Conservation (phyloP, 2,888 invertebrate species). For the Plebejus argus region DNA sequence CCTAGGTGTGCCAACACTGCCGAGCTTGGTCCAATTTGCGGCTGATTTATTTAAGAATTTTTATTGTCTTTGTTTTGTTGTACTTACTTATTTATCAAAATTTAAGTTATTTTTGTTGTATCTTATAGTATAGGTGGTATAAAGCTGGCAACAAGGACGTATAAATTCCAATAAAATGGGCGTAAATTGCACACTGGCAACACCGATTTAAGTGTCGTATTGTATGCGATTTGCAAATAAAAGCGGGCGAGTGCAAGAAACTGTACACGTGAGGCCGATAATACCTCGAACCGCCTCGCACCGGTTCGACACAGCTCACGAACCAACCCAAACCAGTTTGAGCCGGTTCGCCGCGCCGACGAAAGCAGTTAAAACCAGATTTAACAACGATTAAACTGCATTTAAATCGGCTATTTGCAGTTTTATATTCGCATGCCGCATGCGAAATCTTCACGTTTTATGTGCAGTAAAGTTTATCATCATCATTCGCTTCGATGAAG, state of each 20-base stretch:
- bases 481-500: not conserved
- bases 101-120: too few species aligned
- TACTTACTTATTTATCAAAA: too few species aligned
- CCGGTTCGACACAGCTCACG: not conserved
- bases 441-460: not conserved
- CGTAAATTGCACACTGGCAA: not conserved
- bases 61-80: too few species aligned
- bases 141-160: not conserved
- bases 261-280: slow-evolving; percentile 42
- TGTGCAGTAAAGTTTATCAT: not conserved
- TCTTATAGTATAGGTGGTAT: too few species aligned
- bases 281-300: slow-evolving; percentile 33
- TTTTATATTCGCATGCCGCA: slow-evolving; percentile 23
- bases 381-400: slow-evolving; percentile 6
- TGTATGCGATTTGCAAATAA: slow-evolving; percentile 44
- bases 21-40: too few species aligned
- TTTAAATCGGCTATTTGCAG: slow-evolving; percentile 6
- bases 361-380: slow-evolving; percentile 3
- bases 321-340: not conserved
- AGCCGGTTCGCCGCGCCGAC: not conserved
- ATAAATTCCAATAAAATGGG: not conserved
- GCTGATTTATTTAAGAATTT: too few species aligned
- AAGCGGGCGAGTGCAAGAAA: slow-evolving; percentile 44
- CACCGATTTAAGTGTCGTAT: slow-evolving; percentile 29
- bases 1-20: too few species aligned